Evolutionary conservation across 2,797 vertebrate species (phyloP), one percentile per base, ranked within the genome.

Genomic region (Chelonia mydas): DNA sequence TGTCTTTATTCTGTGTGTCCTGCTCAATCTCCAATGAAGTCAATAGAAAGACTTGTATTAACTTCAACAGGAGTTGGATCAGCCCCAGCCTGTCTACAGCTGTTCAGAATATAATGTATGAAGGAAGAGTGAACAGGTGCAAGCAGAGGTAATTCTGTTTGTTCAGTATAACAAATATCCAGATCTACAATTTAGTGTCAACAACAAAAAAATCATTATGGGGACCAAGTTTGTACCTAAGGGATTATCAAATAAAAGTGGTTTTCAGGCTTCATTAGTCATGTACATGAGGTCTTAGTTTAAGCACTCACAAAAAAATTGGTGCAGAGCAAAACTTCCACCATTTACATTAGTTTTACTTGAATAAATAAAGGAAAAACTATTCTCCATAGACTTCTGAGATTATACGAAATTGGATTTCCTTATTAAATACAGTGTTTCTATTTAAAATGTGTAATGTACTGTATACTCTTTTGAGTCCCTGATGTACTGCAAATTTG

Each of bases 171-270:
- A 54, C 5, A 90, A 81, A 94, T 84, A 90, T 82, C 47, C 27
- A 41, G 3, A 86, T 72, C 17, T 81, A 84, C 59, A 45, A 33
- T 25, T 88, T 28, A 51, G 37, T 81, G 81, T 80, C 72, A 95
- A 31, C 74, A 91, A 89, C 1, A 13, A 91, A 82, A 21, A 82
- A 87, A 94, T 74, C 92, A 90, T 86, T 87, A 76, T 5, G 59
- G 51, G 57, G 72, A 93, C 2, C 6, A 91, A 91, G 92, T 92
- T 82, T 86, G 86, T 87, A 87, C 45, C 89, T 95, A 95, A 91
- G 90, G 89, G 84, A 93, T 95, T 97, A 94, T 55, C 82, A 82
- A 91, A 90, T 41, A 95, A 91, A 95, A 94, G 41, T 72, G 54
- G 59, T 91, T 93, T 93, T 89, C 76, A 57, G n/a, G 84, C 86